Evolutionary conservation across 2,113 vertebrate species (phyloP), one percentile per base, ranked within the genome.

Genomic region (Lucifuga dentata): DNA sequence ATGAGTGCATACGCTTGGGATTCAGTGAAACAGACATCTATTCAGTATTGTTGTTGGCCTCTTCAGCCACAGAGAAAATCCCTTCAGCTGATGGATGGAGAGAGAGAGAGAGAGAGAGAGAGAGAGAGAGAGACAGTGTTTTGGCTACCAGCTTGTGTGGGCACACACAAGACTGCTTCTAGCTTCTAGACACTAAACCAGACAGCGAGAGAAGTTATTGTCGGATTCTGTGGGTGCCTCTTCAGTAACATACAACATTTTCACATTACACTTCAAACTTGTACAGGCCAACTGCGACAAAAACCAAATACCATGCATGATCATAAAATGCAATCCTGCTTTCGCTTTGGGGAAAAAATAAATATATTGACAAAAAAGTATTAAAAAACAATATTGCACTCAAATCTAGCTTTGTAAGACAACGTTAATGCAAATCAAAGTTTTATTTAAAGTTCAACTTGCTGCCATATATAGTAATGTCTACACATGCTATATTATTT

Each of bases 31-130:
- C 59, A 83, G 45, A 48, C 69, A 48, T 61, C 50, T 58, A 78
- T 81, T 86, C 63, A 86, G 75, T 75, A 67, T 76, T 82, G 66
- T 76, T 58, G 65, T 57, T 57, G 57, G 60, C 61, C 46, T 68
- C 66, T 9, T 73, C 68, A 51, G 73, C 58, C 36, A 32, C 15
- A 46, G 68, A 80, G 46, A 53, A 85, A 87, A 82, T 74, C 78
- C 64, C 67, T 64, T 74, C 64, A 69, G 72, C 70, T 80, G 77
- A 83, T 74, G 64, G 48, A 68, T 45, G 66, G 57, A 64, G 12
- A 46, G 20, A 51, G 40, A 68, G 26, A 39, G 46, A 55, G 32
- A 36, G 36, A 45, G 44, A 29, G 2, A 33, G 41, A 73, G 13
- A 39, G 3, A 53, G 26, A 55, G 39, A 29, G 29, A 56, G 29